phyloP scores from a whole-genome alignment of 2,888 invertebrate genomes.

The Monochamus alternatus region DNA sequence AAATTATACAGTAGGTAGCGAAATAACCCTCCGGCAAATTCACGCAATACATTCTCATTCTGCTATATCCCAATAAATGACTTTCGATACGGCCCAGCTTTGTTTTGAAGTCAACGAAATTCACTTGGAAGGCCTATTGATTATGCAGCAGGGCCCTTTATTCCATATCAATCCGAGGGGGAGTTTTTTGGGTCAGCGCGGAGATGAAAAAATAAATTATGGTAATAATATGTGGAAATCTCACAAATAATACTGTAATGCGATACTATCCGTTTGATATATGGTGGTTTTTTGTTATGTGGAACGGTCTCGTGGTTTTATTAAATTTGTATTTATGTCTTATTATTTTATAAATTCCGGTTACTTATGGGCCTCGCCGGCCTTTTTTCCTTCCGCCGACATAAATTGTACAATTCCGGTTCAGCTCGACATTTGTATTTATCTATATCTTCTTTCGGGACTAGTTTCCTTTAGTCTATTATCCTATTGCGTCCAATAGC shows the following conservation, averaged over 20 bases:
- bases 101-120: neutral
- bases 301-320: conserved; percentile 24
- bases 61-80: neutral
- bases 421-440: too few relatives aligned
- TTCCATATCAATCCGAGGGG: conserved; percentile 22
- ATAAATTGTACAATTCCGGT: neutral
- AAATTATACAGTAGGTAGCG: neutral
- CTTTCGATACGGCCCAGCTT: neutral
- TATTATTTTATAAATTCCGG: conserved; percentile 32
- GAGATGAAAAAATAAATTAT: conserved; percentile 46
- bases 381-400: neutral
- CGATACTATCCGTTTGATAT: conserved; percentile 33
- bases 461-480: too few relatives aligned
- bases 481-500: too few relatives aligned
- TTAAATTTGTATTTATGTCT: conserved; percentile 37
- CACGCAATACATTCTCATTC: neutral
- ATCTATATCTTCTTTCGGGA: too few relatives aligned
- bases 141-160: conserved; percentile 14
- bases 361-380: conserved; percentile 12
- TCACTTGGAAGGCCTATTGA: conserved; percentile 5
- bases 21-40: neutral
- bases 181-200: neutral
- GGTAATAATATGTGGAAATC: conserved; percentile 40
- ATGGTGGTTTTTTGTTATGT: conserved; percentile 15
- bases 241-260: conserved; percentile 38